These are phyloP conservation scores for Monodelphis domestica DNA, from an alignment of 2,797 vertebrate species.

Conservation along the genomic window DNA sequence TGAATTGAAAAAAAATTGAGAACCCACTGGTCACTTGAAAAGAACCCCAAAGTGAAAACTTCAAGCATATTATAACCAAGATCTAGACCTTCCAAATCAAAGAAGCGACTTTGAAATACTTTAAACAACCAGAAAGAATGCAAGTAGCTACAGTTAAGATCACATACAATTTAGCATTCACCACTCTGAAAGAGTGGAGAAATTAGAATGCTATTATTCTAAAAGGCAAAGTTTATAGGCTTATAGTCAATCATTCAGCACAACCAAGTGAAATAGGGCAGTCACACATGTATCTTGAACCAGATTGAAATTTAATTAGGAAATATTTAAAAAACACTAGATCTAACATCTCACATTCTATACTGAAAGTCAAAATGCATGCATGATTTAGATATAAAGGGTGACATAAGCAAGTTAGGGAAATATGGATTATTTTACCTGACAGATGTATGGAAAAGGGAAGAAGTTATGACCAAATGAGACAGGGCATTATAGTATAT, in stretches of 20 bases:
- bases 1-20: not conserved
- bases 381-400: not conserved
- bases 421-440: not conserved
- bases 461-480: not conserved
- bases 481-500: not conserved
- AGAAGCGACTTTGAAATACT: too few relatives aligned
- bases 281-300: not conserved
- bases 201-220: not conserved
- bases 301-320: not conserved
- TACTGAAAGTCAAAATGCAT: not conserved
- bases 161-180: not conserved
- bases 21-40: not conserved
- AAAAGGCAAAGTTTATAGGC: not conserved
- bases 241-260: not conserved
- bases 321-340: not conserved
- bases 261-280: not conserved
- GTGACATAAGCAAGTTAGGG: not conserved
- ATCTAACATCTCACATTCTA: not conserved
- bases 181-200: not conserved
- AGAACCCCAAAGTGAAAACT: not conserved
- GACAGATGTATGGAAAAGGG: not conserved
- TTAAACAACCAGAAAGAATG: not conserved
- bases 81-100: not conserved
- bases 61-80: not conserved
- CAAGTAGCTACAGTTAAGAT: not conserved